These are phyloP conservation scores for Pseudomyrmex sp. DNA, from an alignment of 1,140 invertebrate genomes.

Conservation along the genomic window DNA sequence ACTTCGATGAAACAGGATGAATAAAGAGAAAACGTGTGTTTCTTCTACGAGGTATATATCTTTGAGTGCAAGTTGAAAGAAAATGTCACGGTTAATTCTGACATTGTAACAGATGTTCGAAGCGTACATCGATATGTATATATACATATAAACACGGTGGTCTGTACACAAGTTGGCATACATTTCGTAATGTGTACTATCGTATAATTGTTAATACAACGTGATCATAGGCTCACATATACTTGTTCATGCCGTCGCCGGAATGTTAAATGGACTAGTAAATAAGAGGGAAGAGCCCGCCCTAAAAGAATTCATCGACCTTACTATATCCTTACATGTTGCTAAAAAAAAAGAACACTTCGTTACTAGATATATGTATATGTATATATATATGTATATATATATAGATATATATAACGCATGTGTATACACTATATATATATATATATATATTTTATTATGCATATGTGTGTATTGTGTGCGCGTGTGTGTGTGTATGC, in stretches of 20 bases:
- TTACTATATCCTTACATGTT: conserved; percentile 81
- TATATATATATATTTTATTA: conserved; percentile 25
- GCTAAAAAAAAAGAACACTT: conserved; percentile 72
- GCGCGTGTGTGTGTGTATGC: conserved; percentile 76
- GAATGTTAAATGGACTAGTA: conserved; percentile 54
- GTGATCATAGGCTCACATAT: conserved; percentile 43
- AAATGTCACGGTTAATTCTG: conserved; percentile 35
- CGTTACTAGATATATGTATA: conserved; percentile 80
- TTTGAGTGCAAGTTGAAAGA: conserved; percentile 27
- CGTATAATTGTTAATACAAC: conserved; percentile 65
- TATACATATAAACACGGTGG: conserved; percentile 72
- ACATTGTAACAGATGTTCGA: conserved; percentile 37
- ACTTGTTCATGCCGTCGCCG: conserved; percentile 67
- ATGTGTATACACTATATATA: no score
- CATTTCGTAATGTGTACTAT: conserved; percentile 69
- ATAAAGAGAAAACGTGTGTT: conserved; percentile 34
- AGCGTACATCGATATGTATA: conserved; percentile 64
- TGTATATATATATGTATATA: conserved; percentile 76
- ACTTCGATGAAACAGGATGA: conserved; percentile 61
- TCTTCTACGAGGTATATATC: conserved; percentile 32
- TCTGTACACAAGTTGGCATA: conserved; percentile 70
- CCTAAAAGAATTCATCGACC: conserved; percentile 56
- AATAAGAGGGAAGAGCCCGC: conserved; percentile 11
- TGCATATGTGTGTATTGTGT: conserved; percentile 77
- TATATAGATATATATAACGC: conserved; percentile 26